Base-by-base conservation (phyloP, 92 coral and sea anemone genomes). In the Metridium senile region DNA sequence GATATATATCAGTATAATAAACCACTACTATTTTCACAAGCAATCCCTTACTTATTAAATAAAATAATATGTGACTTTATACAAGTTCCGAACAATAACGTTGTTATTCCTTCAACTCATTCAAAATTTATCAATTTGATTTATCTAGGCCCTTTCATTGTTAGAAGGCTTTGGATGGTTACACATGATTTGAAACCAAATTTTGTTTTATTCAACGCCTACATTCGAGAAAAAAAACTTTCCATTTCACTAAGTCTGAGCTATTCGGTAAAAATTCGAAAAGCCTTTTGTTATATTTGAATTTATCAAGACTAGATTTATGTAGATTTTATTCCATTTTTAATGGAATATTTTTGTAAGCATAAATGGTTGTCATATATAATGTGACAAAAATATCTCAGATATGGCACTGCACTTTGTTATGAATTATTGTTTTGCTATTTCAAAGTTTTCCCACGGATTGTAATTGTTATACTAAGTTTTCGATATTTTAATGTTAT, bases 51-150 rank as follows among this genome's bases (percentile, higher is more conserved):
- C n/a, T n/a, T n/a, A n/a, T n/a, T n/a, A n/a, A n/a, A n/a, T n/a
- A n/a, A n/a, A n/a, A n/a, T n/a, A n/a, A n/a, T n/a, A n/a, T n/a
- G n/a, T n/a, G n/a, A n/a, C n/a, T n/a, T 39, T 39, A 39, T 39
- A 13, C 6, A 39, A 13, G 49, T 4, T 6, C 59, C 21, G 23
- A 16, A 54, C 21, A 54, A 54, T 9, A 54, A 10, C 4, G 25
- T 54, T 54, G 59, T 54, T 54, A 21, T 13, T 54, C 59, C 17
- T 54, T 3, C 20, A 59, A 59, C 32, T 59, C 66, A 59, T 59
- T 59, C 66, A 59, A 59, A 59, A 59, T 59, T 59, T 18, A 59
- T 59, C 29, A 59, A 22, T 59, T 59, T 59, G 32, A 59, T 59
- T 59, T 8, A 23, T 59, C 66, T 8, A 59, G 29, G 8, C 4